phyloP scores from a whole-genome alignment of 2,888 invertebrate genomes.

The Lasioglossum oenotherae region DNA sequence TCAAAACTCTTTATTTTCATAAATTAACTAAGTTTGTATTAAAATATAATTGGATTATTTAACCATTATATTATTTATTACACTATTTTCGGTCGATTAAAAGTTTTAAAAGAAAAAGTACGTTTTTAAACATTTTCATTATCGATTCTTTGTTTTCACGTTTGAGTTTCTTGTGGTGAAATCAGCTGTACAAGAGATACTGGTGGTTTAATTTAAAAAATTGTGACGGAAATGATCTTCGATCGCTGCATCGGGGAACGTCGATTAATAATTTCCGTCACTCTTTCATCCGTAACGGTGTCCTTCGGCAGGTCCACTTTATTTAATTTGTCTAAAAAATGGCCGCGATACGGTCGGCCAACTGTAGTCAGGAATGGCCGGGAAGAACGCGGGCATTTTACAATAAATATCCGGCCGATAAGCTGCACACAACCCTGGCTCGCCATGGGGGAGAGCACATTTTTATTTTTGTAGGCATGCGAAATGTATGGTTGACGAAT shows the following conservation, averaged over 20 bases:
- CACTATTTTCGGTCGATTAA: neutral
- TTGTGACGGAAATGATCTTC: neutral
- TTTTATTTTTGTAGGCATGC: conserved; percentile 77
- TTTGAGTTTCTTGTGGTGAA: neutral
- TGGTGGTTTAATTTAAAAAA: neutral
- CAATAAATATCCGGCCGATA: conserved; percentile 82
- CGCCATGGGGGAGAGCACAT: conserved; percentile 59
- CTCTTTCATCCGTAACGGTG: conserved; percentile 30
- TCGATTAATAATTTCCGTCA: conserved; percentile 21
- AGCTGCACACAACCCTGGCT: conserved; percentile 75
- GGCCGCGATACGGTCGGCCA: conserved; percentile 59
- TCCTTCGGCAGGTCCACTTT: conserved; percentile 58
- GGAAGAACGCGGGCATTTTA: conserved; percentile 77
- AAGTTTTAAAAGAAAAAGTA: neutral
- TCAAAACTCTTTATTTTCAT: neutral
- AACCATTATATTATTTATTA: neutral
- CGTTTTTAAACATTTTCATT: neutral
- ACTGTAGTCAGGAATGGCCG: conserved; percentile 45
- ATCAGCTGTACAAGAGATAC: neutral
- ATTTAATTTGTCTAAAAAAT: conserved; percentile 73
- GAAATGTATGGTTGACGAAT: conserved; percentile 81
- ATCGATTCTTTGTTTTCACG: neutral
- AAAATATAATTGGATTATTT: neutral
- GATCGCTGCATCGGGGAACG: neutral
- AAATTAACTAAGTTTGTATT: neutral